Base-by-base conservation (phyloP, 2,888 invertebrate species). In the Drosophila diplacantha region DNA sequence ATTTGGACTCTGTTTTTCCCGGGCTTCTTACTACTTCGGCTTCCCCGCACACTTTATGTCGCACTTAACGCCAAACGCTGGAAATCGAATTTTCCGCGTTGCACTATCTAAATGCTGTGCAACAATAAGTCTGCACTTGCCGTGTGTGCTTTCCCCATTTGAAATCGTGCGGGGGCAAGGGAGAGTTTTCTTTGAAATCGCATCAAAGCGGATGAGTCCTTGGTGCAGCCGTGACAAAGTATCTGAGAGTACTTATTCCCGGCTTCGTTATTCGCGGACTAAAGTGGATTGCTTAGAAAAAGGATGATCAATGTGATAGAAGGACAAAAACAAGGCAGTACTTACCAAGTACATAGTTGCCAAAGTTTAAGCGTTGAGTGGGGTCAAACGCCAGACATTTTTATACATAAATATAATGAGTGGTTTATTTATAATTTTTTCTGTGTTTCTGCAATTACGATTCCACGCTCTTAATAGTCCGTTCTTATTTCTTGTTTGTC, bases 11-110 rank as follows among this genome's bases (percentile, higher is more conserved):
- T 7, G 11, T 20, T 20, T 18, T 8, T 9, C 32, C 12, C 41
- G 49, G 11, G 11, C 29, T 29, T 18, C 22, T 32, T 46, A 12
- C 26, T 56, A n/a, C n/a, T 16, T 62, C 16, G 14, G 8, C 16
- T 61, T 32, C 14, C 14, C 12, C 20, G 31, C 14, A 24, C 14
- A 44, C 61, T 47, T 61, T 59, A 47, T 49, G 7, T 20, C 47
- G 24, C 37, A 46, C 44, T 60, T 32, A 12, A 29, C 31, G 37
- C 37, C n/a, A 37, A 37, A 6, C 12, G 20, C n/a, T 46, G 39
- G n/a, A 49, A 62, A 60, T 62, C 51, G 34, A 60, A 63, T 60
- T 60, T 63, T 41, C 38, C 26, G 32, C 47, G 26, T 39, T 49
- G 38, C 47, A 34, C 38, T 49, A 34, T 60, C 63, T 41, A 26